Evolutionary conservation across 2,888 invertebrate species (phyloP), one percentile per base, ranked within the genome.

Genomic region (Cerceris rybyensis): DNA sequence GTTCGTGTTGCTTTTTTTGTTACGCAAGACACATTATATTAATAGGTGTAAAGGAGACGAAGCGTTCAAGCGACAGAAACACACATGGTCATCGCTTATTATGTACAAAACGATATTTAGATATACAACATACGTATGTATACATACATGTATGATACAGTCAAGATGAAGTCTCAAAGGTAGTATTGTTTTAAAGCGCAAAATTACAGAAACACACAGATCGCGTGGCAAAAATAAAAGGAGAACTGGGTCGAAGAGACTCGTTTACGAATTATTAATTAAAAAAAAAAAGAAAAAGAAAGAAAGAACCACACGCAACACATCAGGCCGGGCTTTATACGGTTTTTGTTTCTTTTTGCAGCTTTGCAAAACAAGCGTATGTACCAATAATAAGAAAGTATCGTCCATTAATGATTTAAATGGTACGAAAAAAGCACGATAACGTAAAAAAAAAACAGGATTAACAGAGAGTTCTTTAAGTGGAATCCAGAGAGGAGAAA

Each of bases 11-110:
- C 28, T 28, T 4, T 2, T 28, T 28, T 13, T 49, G 6, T 6
- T 41, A 61, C 39, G 67, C 46, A 68, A 77, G 16, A 41, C 46
- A 61, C 41, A 74, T n/a, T 16, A 11, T 28, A 5, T 28, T 64
- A 41, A 52, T 70, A 60, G 74, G 60, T 52, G 71, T 61, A 68
- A 70, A 69, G 68, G 80, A 73, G 70, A 83, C 73, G 75, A 87
- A 86, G 86, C 86, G 81, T 75, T 81, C 67, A 88, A 87, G 88
- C 87, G 86, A 85, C 52, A 85, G 80, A 86, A 76, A 80, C 66
- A 86, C 81, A 60, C 73, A 74, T 73, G 78, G 70, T 83, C 68
- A 75, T 11, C 8, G 8, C 46, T 75, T 63, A 75, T 80, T 68
- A 81, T 80, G 75, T 81, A 66, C 46, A 68, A 70, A 63, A 55